These are phyloP conservation scores for Campylomormyrus tamandua DNA, from an alignment of 2,113 vertebrate genomes.

Conservation along the genomic window DNA sequence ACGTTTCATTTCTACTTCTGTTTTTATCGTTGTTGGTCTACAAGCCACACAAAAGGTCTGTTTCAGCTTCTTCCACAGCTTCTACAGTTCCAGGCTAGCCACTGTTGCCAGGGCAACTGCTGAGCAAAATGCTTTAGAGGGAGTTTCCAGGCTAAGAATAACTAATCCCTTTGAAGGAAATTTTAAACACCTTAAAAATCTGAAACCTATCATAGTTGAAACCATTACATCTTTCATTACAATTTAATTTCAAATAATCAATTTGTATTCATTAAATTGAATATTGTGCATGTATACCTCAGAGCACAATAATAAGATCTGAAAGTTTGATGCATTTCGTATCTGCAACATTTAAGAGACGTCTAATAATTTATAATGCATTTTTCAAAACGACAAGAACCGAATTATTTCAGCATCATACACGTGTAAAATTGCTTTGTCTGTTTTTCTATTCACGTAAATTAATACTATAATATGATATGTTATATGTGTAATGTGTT, in stretches of 20 bases:
- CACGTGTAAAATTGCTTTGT: not conserved
- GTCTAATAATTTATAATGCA: not conserved
- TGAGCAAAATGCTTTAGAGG: slow-evolving; percentile 76
- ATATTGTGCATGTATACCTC: not conserved
- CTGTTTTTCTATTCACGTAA: not conserved
- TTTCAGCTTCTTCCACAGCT: slow-evolving; percentile 53
- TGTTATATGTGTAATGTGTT: too few relatives aligned
- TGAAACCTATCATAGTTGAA: not conserved
- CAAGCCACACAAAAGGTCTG: slow-evolving; percentile 36
- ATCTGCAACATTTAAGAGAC: not conserved
- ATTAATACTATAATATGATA: not conserved
- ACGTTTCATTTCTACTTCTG: slow-evolving; percentile 20
- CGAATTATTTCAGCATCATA: not conserved
- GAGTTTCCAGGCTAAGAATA: slow-evolving; percentile 82
- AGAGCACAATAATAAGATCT: not conserved
- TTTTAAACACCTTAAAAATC: slow-evolving; percentile 45
- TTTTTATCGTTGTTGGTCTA: slow-evolving; percentile 32
- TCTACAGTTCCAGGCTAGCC: slow-evolving; percentile 67
- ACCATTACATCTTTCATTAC: not conserved
- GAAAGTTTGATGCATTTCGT: not conserved
- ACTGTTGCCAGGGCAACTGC: slow-evolving; percentile 82
- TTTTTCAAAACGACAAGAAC: not conserved
- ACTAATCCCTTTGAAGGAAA: slow-evolving; percentile 68
- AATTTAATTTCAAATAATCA: not conserved
- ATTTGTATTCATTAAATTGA: not conserved